phyloP scores from a whole-genome alignment of 2,797 vertebrate species.

The Lophius americanus region DNA sequence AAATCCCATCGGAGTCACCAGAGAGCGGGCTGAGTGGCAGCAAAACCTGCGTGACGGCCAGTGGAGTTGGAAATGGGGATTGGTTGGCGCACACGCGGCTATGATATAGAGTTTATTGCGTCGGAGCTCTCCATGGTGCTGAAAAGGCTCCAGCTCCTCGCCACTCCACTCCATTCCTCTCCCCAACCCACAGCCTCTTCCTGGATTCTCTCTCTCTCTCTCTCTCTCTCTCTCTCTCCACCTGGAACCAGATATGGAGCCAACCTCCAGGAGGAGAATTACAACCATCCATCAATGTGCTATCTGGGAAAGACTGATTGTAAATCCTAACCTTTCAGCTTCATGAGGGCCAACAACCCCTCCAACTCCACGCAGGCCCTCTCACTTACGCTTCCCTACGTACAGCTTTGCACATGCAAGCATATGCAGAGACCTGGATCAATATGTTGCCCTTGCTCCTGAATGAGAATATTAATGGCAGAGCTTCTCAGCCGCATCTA shows the following conservation, averaged over 20 bases:
- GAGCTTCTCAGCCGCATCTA: slow-evolving; percentile 16
- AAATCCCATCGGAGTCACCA: slow-evolving; percentile 62
- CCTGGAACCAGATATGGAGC: slow-evolving; percentile 34
- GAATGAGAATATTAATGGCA: slow-evolving; percentile 41
- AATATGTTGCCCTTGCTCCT: slow-evolving; percentile 28
- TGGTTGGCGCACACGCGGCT: slow-evolving; percentile 40
- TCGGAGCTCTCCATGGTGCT: slow-evolving; percentile 67
- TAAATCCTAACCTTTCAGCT: slow-evolving; percentile 21
- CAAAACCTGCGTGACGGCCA: slow-evolving; percentile 64
- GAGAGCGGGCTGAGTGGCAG: slow-evolving; percentile 56
- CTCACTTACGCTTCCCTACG: neutral
- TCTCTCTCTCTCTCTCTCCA: slow-evolving; percentile 5
- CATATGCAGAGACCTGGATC: slow-evolving; percentile 26
- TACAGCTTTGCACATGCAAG: neutral
- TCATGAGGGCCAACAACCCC: slow-evolving; percentile 13
- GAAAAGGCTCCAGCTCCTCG: slow-evolving; percentile 43
- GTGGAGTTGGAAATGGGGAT: slow-evolving; percentile 59
- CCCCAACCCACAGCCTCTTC: slow-evolving; percentile 4
- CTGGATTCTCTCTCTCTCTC: slow-evolving; percentile 8
- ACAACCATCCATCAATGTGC: slow-evolving; percentile 36
- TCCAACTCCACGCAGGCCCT: slow-evolving; percentile 19
- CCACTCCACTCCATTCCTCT: neutral
- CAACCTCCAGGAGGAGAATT: slow-evolving; percentile 32
- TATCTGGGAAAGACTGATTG: slow-evolving; percentile 24
- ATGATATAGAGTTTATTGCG: slow-evolving; percentile 12